phyloP scores from a whole-genome alignment of 2,797 vertebrate species.

The Zalophus californianus region DNA sequence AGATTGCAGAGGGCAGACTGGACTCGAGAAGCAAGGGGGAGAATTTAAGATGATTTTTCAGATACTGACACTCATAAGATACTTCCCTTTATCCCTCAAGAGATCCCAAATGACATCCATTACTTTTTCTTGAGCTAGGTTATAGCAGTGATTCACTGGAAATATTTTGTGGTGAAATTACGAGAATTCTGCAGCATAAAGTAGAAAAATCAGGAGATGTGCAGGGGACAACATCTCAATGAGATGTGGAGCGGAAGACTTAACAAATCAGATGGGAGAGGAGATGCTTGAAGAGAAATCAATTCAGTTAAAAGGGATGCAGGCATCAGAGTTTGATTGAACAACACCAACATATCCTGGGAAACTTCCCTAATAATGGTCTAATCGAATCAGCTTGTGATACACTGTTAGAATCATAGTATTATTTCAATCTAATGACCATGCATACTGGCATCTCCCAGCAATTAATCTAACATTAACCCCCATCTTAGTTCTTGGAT shows the following conservation, averaged over 20 bases:
- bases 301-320: conserved; percentile 84
- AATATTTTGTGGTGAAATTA: conserved; percentile 84
- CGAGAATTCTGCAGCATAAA: conserved; percentile 78
- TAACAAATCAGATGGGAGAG: conserved; percentile 87
- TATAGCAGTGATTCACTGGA: conserved; percentile 81
- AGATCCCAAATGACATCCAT: conserved; percentile 78
- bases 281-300: conserved; percentile 86
- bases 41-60: conserved; percentile 34
- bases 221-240: conserved; percentile 76
- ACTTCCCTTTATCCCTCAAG: conserved; percentile 59
- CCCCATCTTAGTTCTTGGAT: not conserved
- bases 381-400: conserved; percentile 76
- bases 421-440: conserved; percentile 80
- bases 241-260: conserved; percentile 79
- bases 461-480: conserved; percentile 23
- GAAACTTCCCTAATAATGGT: conserved; percentile 77
- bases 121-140: conserved; percentile 81
- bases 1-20: not conserved
- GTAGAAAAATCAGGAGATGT: conserved; percentile 65
- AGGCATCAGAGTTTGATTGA: conserved; percentile 84
- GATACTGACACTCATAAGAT: not conserved
- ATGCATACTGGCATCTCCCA: not conserved
- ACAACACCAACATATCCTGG: conserved; percentile 62
- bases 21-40: not conserved
- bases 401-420: conserved; percentile 73